Evolutionary conservation across 1,140 invertebrate genomes (phyloP).

Genomic region (Harpegnathos saltator): DNA sequence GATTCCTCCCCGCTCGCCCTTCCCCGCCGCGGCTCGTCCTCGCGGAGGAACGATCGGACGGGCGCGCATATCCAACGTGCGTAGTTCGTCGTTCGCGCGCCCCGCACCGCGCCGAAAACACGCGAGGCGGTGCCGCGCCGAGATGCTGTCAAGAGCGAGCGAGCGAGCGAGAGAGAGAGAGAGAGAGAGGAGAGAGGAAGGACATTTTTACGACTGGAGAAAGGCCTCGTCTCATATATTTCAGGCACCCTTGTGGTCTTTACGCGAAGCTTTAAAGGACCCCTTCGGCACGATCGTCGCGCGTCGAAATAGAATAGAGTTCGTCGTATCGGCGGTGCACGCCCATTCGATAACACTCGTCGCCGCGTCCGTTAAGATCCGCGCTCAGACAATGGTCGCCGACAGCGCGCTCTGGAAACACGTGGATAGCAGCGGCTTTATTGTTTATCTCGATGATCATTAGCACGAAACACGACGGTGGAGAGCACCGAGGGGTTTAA

Average conservation of each 20-base stretch:
- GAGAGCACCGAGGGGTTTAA: not conserved
- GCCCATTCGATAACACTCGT: not conserved
- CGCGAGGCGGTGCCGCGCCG: too few relatives aligned
- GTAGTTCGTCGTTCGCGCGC: not conserved
- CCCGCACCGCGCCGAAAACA: too few relatives aligned
- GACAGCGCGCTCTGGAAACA: not conserved
- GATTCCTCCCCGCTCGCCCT: slow-evolving; percentile 33
- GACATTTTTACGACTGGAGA: too few relatives aligned
- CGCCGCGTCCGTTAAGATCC: not conserved
- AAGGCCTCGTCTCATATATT: too few relatives aligned
- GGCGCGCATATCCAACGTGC: not conserved
- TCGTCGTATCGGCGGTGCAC: not conserved
- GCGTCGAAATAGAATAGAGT: not conserved
- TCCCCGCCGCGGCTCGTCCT: slow-evolving; percentile 19
- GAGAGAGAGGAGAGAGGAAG: too few relatives aligned
- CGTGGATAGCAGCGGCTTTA: not conserved
- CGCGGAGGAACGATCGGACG: slow-evolving; percentile 24
- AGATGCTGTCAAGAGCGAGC: too few relatives aligned
- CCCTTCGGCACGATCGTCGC: not conserved
- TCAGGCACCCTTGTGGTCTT: too few relatives aligned
- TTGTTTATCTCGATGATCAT: slow-evolving; percentile 49
- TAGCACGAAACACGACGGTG: slow-evolving; percentile 17
- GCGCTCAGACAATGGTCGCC: not conserved
- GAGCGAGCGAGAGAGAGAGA: too few relatives aligned
- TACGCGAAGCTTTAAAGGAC: too few relatives aligned